phyloP scores from a whole-genome alignment of 2,113 vertebrate species.

The Psittacula cyanocephala region DNA sequence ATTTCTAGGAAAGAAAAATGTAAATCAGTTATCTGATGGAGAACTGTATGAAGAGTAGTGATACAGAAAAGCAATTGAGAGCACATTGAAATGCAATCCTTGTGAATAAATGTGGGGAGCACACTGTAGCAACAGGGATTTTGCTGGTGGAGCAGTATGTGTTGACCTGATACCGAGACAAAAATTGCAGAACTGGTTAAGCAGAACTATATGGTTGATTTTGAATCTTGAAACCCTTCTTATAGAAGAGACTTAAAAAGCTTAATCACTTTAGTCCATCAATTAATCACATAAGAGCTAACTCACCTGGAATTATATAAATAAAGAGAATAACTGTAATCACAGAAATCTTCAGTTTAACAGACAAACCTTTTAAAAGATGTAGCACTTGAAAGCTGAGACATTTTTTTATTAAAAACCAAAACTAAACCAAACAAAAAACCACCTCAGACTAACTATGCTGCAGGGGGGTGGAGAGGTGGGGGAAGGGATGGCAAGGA shows the following conservation, averaged over 20 bases:
- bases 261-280: neutral
- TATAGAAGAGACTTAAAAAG: neutral
- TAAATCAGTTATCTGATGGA: neutral
- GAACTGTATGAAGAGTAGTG: neutral
- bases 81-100: neutral
- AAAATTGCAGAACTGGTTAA: neutral
- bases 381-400: neutral
- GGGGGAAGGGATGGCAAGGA: no score
- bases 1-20: neutral
- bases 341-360: neutral
- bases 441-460: neutral
- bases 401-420: neutral
- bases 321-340: neutral
- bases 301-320: neutral
- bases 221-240: neutral
- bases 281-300: neutral
- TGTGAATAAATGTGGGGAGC: neutral
- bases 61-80: neutral
- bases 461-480: no score
- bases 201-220: neutral
- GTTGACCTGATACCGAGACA: neutral
- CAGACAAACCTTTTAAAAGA: neutral
- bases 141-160: neutral
- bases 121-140: neutral
- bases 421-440: neutral